Evolutionary conservation across 2,113 vertebrate species (phyloP).

Genomic region (Pithys albifrons): DNA sequence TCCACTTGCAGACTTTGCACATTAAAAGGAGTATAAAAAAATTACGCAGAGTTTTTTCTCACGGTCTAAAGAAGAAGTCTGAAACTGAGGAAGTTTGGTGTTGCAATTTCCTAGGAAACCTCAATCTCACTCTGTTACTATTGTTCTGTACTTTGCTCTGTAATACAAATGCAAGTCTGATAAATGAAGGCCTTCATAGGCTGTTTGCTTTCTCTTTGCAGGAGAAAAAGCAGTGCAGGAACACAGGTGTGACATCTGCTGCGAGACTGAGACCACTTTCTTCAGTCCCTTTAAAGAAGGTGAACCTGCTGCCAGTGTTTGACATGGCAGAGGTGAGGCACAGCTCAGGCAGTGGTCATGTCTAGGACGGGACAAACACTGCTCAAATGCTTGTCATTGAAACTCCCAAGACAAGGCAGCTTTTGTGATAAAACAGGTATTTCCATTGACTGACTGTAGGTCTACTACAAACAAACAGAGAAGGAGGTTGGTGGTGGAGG

Average conservation of each 20-base stretch:
- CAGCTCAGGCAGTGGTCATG: neutral
- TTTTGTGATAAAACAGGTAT: neutral
- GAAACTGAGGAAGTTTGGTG: neutral
- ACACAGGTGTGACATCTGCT: neutral
- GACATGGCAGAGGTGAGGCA: neutral
- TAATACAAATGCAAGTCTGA: neutral
- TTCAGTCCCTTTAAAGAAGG: neutral
- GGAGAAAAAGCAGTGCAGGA: slow-evolving; percentile 6
- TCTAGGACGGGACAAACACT: neutral
- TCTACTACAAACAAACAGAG: neutral
- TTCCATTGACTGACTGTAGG: neutral
- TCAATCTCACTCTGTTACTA: neutral
- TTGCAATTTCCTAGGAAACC: neutral
- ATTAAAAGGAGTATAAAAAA: neutral
- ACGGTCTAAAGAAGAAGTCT: neutral
- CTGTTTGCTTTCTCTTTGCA: neutral
- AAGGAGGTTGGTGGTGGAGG: fast-evolving
- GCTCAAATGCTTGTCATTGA: neutral
- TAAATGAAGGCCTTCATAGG: neutral
- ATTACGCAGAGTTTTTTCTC: neutral
- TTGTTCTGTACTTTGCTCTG: neutral
- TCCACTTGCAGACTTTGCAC: neutral
- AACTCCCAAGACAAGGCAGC: neutral
- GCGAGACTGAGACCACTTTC: neutral
- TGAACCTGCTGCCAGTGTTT: neutral